Conservation (phyloP, 2,113 vertebrate species). For the Rhinopomastus cyanomelas region DNA sequence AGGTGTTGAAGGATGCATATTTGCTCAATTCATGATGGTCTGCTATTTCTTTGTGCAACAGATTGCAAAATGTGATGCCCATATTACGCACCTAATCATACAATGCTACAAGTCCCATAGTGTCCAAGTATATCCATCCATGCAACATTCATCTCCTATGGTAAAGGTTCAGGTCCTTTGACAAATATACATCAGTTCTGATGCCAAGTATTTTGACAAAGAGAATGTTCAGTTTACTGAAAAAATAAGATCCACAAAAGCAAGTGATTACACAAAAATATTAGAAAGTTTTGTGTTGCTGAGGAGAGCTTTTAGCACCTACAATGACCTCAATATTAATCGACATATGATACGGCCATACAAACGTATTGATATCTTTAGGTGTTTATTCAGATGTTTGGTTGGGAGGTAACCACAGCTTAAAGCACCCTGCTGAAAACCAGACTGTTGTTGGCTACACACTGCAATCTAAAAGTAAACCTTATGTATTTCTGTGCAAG, state of each 20-base stretch:
- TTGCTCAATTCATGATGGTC: constrained; percentile 65
- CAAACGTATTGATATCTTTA: not conserved
- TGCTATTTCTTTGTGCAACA: constrained; percentile 52
- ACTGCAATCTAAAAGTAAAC: not conserved
- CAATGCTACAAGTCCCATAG: constrained; percentile 8
- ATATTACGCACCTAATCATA: constrained; percentile 50
- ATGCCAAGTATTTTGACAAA: not conserved
- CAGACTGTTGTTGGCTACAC: not conserved
- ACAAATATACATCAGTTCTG: not conserved
- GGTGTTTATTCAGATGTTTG: not conserved
- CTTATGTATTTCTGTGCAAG: not conserved
- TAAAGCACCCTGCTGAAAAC: not conserved
- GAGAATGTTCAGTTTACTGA: not conserved
- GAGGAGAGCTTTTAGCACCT: not conserved
- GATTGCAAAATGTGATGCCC: constrained; percentile 40
- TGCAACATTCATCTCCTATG: constrained; percentile 12
- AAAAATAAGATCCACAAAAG: not conserved
- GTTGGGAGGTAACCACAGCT: not conserved
- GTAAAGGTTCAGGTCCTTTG: constrained; percentile 27
- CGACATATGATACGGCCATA: not conserved
- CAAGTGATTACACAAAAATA: not conserved
- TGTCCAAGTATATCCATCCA: constrained; percentile 24
- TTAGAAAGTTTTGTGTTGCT: not conserved
- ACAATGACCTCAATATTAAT: not conserved
- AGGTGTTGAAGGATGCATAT: constrained; percentile 56